A percentile compares a stretch with the other conserved stretches of the same genome.
These are phyloP conservation scores for Myodes glareolus DNA, from an alignment of 2,113 vertebrate genomes.

Conservation along the genomic window DNA sequence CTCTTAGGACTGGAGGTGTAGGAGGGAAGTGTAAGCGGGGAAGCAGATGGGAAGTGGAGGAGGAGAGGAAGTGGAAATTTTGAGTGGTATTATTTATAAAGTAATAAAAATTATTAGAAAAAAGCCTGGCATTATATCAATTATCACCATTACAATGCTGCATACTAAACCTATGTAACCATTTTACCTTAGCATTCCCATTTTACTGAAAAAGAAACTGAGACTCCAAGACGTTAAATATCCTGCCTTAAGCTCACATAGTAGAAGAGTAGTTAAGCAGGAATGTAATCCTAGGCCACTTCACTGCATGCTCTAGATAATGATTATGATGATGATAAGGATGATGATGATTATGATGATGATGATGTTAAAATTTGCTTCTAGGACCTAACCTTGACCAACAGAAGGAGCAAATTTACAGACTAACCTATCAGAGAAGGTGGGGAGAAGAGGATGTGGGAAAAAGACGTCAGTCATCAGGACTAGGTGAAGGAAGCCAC, in stretches of 20 bases:
- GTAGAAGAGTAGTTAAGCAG: not conserved
- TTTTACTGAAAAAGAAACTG: not conserved
- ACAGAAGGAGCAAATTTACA: not conserved
- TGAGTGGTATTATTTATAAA: too few species aligned
- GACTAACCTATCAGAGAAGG: not conserved
- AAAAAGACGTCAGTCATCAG: not conserved
- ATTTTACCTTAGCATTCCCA: not conserved
- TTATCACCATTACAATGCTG: not conserved
- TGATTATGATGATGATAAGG: too few species aligned
- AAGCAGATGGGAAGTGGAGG: too few species aligned
- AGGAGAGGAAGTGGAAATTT: too few species aligned
- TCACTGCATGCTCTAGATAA: not conserved
- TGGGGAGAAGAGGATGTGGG: not conserved
- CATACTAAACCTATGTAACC: not conserved
- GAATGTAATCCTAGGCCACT: not conserved
- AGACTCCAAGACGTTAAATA: not conserved
- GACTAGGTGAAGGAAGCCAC: not conserved
- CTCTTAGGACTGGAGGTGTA: too few species aligned
- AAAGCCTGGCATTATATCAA: too few species aligned
- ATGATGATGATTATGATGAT: too few species aligned
- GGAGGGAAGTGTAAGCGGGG: too few species aligned
- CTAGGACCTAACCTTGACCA: not conserved
- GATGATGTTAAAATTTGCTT: not conserved
- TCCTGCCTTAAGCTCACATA: not conserved
- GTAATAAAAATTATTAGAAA: too few species aligned